Conservation (phyloP, 1,140 invertebrate genomes). For the Pollicipes pollicipes region DNA sequence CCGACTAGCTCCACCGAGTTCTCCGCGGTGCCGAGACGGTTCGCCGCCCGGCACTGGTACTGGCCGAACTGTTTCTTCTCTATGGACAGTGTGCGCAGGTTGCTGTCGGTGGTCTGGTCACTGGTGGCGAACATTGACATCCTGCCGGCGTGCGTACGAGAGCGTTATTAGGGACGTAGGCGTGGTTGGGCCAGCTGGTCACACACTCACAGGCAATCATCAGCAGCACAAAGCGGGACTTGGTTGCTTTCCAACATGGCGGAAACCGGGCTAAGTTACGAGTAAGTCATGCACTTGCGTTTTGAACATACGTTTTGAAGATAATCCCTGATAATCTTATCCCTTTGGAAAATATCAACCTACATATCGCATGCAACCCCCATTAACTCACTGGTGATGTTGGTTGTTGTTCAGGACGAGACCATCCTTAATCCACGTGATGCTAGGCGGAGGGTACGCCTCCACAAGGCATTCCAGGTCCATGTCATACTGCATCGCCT, state of each 20-base stretch:
- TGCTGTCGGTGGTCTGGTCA: constrained; percentile 77
- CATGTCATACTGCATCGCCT: constrained; percentile 81
- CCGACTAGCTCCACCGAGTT: constrained; percentile 63
- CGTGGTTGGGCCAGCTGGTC: no score
- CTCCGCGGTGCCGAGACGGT: constrained; percentile 63
- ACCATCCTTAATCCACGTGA: constrained; percentile 48
- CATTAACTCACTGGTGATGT: background rate
- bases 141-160: no score
- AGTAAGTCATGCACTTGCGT: no score
- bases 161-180: no score
- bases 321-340: no score
- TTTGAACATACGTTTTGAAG: no score
- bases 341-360: no score
- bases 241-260: no score
- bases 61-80: constrained; percentile 75
- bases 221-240: no score
- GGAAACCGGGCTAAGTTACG: no score
- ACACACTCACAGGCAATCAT: no score
- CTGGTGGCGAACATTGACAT: constrained; percentile 76
- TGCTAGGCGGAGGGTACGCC: constrained; percentile 74
- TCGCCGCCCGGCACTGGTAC: constrained; percentile 68
- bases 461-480: constrained; percentile 81
- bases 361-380: no score
- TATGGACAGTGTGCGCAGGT: constrained; percentile 67
- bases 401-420: background rate